Evolutionary conservation across 2,113 vertebrate species (phyloP), one percentile per base, ranked within the genome.

Genomic region (Fulica atra): DNA sequence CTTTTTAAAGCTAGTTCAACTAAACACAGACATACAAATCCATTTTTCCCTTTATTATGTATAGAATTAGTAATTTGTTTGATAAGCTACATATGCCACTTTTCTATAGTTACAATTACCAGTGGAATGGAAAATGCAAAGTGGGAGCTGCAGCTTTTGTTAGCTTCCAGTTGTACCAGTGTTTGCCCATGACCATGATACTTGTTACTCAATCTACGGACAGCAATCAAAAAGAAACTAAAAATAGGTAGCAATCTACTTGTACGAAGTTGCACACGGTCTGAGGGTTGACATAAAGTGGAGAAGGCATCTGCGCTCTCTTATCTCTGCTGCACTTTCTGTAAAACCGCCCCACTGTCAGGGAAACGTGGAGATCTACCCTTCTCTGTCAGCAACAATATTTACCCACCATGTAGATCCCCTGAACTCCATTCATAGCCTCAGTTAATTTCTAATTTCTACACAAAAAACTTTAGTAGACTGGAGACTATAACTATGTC

Each of bases 1-100:
- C 7, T 40, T 92, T 90, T 54, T 83, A 83, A 94, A 90, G 48
- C 5, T 68, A 64, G 73, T 66, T 92, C 54, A 77, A 81, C 33
- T 69, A 51, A 91, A 66, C 12, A 28, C 17, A 48, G 12, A 38
- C 11, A 38, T 11, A 70, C 6, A 64, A 20, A 69, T 23, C 15
- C 15, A 73, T 86, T 60, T 89, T 53, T 10, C 16, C 51, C 33
- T 73, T 81, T 53, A 64, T 59, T 50, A 48, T 12, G 5, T 69
- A 82, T 33, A 59, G 6, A 81, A 81, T 42, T 84, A 71, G 44
- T 59, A 88, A 85, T 53, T 53, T 35, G 33, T 69, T 59, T 36
- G 18, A 68, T 64, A 26, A 81, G 53, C 60, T 68, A 57, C 0
- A 0, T 26, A 57, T n/a, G n/a, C 71, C 24, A n/a, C 19, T 35